A percentile compares a stretch with the other conserved stretches of the same genome.
Conservation (phyloP, 1,140 invertebrate genomes). For the Medauroidea extradentata region DNA sequence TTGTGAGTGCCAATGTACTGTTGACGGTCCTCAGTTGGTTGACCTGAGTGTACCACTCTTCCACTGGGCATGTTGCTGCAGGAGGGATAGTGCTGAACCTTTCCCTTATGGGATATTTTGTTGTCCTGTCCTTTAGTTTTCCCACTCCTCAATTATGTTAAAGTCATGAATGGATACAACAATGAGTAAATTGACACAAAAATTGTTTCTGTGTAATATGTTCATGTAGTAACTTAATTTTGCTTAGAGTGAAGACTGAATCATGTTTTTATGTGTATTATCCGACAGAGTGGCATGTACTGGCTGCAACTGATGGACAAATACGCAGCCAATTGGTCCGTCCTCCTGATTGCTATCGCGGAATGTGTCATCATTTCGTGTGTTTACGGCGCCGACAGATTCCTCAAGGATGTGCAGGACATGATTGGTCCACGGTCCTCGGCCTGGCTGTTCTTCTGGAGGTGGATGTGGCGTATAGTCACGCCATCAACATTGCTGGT, state of each 20-base stretch:
- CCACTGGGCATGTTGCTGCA: too few species aligned
- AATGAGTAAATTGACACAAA: too few species aligned
- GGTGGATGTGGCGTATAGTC: conserved; percentile 71
- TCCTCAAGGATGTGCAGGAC: conserved; percentile 69
- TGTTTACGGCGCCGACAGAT: conserved; percentile 78
- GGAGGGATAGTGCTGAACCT: too few species aligned
- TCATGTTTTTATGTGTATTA: background rate
- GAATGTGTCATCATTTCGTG: conserved; percentile 76
- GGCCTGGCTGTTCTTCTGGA: conserved; percentile 73
- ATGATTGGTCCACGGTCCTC: conserved; percentile 73
- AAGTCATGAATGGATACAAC: too few species aligned
- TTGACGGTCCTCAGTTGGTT: too few species aligned
- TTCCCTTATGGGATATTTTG: too few species aligned
- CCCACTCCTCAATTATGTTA: conserved; percentile 32
- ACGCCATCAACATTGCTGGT: conserved; percentile 70
- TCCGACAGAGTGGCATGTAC: conserved; percentile 70
- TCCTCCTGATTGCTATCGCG: conserved; percentile 72
- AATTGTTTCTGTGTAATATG: too few species aligned
- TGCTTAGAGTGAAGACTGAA: background rate
- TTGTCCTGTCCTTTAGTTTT: too few species aligned
- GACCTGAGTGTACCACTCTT: too few species aligned
- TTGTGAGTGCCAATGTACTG: too few species aligned
- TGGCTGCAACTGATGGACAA: conserved; percentile 82
- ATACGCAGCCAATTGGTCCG: conserved; percentile 82
- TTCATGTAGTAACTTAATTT: background rate